Conservation (phyloP, 1,140 invertebrate species). For the Teleopsis dalmanni region DNA sequence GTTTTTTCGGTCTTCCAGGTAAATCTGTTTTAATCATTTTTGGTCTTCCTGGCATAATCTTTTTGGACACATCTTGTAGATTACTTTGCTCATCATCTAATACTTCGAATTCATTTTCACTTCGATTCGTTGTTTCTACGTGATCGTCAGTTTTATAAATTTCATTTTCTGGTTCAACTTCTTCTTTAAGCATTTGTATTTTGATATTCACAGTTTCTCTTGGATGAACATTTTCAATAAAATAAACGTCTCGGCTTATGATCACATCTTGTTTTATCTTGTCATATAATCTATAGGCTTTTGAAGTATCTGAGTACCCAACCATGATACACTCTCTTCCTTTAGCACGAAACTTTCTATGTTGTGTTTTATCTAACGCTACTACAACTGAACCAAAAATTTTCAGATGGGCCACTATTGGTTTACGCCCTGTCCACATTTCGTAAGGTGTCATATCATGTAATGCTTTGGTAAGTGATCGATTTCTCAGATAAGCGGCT, state of each 20-base stretch:
- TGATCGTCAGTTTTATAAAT: too few relatives aligned
- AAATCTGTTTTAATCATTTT: neutral
- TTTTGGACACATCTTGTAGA: neutral
- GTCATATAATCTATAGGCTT: too few relatives aligned
- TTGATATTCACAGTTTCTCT: too few relatives aligned
- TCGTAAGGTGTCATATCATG: slow-evolving; percentile 9
- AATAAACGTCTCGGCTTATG: too few relatives aligned
- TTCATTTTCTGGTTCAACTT: too few relatives aligned
- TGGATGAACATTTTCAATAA: too few relatives aligned
- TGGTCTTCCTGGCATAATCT: neutral
- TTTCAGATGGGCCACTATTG: slow-evolving; percentile 26
- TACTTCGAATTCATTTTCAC: neutral
- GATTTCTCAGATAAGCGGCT: slow-evolving; percentile 13
- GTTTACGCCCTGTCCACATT: slow-evolving; percentile 13
- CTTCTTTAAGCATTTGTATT: too few relatives aligned
- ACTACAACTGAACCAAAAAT: slow-evolving; percentile 31
- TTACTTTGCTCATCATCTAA: neutral
- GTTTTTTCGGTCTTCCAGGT: slow-evolving; percentile 1
- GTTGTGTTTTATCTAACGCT: slow-evolving; percentile 31
- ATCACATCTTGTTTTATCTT: too few relatives aligned
- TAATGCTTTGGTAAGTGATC: slow-evolving; percentile 5
- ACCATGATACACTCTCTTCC: too few relatives aligned
- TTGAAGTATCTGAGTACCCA: too few relatives aligned
- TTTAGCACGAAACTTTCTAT: too few relatives aligned
- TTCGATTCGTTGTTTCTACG: too few relatives aligned